Percentiles rank a stretch among this genome's conserved stretches.
phyloP scores from a whole-genome alignment of 2,888 invertebrate species.

The Macroteleia sp. region DNA sequence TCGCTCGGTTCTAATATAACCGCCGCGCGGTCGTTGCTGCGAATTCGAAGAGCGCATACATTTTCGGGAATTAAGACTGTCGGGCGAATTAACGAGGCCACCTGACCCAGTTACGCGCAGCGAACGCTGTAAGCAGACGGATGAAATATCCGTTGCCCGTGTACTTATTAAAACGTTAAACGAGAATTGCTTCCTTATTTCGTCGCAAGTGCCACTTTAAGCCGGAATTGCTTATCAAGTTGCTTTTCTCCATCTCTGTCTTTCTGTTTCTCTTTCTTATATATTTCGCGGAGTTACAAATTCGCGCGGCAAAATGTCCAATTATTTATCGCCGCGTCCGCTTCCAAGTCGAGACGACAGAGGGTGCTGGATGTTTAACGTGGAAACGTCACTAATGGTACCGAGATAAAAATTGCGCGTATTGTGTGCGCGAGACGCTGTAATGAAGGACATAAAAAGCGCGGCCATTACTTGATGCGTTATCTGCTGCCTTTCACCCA shows the following conservation, averaged over 20 bases:
- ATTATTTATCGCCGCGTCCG: slow-evolving; percentile 20
- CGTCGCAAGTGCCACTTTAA: slow-evolving; percentile 19
- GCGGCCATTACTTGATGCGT: not conserved
- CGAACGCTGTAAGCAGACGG: not conserved
- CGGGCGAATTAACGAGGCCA: slow-evolving; percentile 21
- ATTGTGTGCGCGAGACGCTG: slow-evolving; percentile 24
- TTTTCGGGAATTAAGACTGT: slow-evolving; percentile 35
- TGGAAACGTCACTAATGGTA: slow-evolving; percentile 16
- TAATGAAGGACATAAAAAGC: slow-evolving; percentile 25
- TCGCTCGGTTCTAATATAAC: slow-evolving; percentile 8
- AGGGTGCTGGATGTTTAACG: slow-evolving; percentile 5
- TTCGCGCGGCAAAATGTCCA: slow-evolving; percentile 4
- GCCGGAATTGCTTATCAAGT: slow-evolving; percentile 31
- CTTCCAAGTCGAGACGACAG: slow-evolving; percentile 1
- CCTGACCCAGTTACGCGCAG: slow-evolving; percentile 36
- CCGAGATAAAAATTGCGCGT: slow-evolving; percentile 30
- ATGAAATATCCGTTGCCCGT: slow-evolving; percentile 27
- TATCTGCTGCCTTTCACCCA: slow-evolving; percentile 27
- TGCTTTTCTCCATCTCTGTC: not conserved
- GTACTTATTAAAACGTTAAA: slow-evolving; percentile 47
- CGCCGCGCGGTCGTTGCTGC: slow-evolving; percentile 4
- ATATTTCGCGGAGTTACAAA: not conserved
- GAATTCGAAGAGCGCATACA: slow-evolving; percentile 17
- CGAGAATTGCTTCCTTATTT: slow-evolving; percentile 26
- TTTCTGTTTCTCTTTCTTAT: not conserved